Percentiles rank a stretch among this genome's conserved stretches.
These are phyloP conservation scores for Zhengitettix transpicula DNA, from an alignment of 2,888 invertebrate genomes.

Conservation along the genomic window DNA sequence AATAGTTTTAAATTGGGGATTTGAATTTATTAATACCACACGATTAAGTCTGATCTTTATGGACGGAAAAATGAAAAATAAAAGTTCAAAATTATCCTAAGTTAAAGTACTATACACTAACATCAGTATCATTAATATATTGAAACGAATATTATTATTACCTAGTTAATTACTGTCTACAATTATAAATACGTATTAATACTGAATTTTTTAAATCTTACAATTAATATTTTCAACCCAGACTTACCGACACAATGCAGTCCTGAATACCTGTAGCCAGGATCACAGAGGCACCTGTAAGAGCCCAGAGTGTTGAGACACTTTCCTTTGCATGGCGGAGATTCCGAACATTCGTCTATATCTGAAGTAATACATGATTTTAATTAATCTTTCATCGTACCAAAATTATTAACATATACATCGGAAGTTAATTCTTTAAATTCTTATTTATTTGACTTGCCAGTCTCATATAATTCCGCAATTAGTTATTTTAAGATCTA, in stretches of 20 bases:
- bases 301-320: slow-evolving; percentile 16
- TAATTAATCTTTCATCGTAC: too few species aligned
- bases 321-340: slow-evolving; percentile 13
- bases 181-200: too few species aligned
- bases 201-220: neutral
- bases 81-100: too few species aligned
- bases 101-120: too few species aligned
- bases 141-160: too few species aligned
- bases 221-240: slow-evolving; percentile 13
- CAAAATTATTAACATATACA: neutral
- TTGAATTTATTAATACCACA: too few species aligned
- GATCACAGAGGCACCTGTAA: slow-evolving; percentile 14
- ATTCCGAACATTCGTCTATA: slow-evolving; percentile 14
- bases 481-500: too few species aligned
- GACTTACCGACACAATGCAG: slow-evolving; percentile 20
- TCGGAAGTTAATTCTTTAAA: neutral
- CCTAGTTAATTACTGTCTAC: too few species aligned
- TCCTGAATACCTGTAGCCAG: slow-evolving; percentile 18
- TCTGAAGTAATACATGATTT: slow-evolving; percentile 4
- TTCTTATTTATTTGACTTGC: neutral
- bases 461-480: neutral
- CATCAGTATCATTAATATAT: too few species aligned
- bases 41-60: too few species aligned
- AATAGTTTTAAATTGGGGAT: too few species aligned
- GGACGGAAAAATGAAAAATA: too few species aligned